These are phyloP conservation scores for Gulo gulo DNA, from an alignment of 2,113 vertebrate genomes.

Conservation along the genomic window DNA sequence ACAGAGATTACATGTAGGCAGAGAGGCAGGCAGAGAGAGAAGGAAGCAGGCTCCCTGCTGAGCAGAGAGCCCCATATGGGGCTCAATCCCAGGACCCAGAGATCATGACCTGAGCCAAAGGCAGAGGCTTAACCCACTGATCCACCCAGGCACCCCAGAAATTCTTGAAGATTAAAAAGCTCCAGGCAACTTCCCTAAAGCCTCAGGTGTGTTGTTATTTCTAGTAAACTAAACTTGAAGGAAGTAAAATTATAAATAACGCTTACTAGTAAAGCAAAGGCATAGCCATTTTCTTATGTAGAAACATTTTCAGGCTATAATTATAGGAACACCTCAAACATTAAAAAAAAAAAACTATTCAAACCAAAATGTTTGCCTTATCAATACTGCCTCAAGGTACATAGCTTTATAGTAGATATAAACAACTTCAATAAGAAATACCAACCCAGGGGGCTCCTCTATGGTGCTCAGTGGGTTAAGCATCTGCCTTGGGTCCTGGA, in stretches of 20 bases:
- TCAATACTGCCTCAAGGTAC: neutral
- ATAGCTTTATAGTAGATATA: neutral
- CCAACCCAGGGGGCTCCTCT: neutral
- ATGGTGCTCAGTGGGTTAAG: neutral
- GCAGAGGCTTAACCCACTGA: too few species aligned
- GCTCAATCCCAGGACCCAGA: too few species aligned
- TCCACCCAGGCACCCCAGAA: neutral
- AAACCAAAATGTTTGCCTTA: neutral
- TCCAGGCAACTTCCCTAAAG: neutral
- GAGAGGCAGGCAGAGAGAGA: too few species aligned
- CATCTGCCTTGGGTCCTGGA: neutral
- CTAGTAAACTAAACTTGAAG: neutral
- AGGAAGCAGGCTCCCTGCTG: too few species aligned
- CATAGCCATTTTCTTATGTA: neutral
- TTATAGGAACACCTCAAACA: neutral
- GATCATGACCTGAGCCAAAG: too few species aligned
- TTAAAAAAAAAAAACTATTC: neutral
- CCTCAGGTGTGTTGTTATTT: neutral
- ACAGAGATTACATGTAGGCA: too few species aligned
- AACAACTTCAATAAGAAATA: neutral
- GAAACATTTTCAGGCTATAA: neutral
- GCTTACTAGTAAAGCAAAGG: neutral
- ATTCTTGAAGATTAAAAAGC: neutral
- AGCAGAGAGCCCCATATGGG: too few species aligned
- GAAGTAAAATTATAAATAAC: neutral